Percentiles rank a stretch among this genome's conserved stretches.
Evolutionary conservation across 2,888 invertebrate genomes (phyloP).

Genomic region (Camptogramma bilineatum): DNA sequence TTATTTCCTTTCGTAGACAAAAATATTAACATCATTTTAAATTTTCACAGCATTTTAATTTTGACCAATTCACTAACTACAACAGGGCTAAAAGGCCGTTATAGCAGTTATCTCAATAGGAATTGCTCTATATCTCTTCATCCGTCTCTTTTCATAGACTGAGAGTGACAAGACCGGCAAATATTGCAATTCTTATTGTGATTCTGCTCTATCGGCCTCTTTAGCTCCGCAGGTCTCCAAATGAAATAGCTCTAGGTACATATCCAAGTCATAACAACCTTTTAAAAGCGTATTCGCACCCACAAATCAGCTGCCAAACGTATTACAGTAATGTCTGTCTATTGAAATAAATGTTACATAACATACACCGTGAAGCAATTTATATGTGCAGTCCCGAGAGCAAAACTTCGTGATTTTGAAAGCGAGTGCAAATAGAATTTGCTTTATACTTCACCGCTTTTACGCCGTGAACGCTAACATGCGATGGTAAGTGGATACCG

Average conservation of each 20-base stretch:
- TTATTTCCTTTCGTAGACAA: background rate
- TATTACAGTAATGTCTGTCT: constrained; percentile 32
- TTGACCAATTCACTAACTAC: too few species aligned
- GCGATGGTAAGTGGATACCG: constrained; percentile 38
- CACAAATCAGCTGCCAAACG: constrained; percentile 30
- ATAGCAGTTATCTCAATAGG: too few species aligned
- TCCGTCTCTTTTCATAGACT: too few species aligned
- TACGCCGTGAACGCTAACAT: constrained; percentile 45
- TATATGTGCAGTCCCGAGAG: constrained; percentile 66
- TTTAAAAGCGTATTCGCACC: background rate
- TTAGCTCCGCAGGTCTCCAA: background rate
- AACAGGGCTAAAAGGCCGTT: too few species aligned
- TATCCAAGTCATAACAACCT: background rate
- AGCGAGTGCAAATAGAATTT: constrained; percentile 65
- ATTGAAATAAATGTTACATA: constrained; percentile 44
- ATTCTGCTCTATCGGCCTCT: too few species aligned
- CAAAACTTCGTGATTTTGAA: constrained; percentile 76
- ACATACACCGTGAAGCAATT: constrained; percentile 49
- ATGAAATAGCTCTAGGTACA: background rate
- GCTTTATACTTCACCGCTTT: constrained; percentile 47
- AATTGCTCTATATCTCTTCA: too few species aligned
- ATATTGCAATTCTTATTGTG: too few species aligned
- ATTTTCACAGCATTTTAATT: background rate
- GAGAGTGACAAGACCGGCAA: too few species aligned
- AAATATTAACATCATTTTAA: background rate